Percentiles rank a stretch among this genome's conserved stretches.
These are phyloP conservation scores for Gymnothorax javanicus DNA, from an alignment of 2,797 vertebrate species.

Conservation along the genomic window DNA sequence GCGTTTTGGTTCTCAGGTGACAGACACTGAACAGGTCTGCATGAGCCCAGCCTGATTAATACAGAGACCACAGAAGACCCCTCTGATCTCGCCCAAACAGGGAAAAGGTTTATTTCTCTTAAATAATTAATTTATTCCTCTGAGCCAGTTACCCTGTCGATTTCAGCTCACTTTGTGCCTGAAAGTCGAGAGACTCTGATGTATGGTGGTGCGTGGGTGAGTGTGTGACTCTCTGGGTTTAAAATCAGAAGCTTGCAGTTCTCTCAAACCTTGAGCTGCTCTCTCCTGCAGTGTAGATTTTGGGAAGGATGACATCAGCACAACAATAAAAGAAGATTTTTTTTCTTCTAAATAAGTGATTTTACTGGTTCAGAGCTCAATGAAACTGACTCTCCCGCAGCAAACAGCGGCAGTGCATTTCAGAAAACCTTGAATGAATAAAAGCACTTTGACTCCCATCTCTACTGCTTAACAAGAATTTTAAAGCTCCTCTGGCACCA, in stretches of 20 bases:
- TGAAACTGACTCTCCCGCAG: not conserved
- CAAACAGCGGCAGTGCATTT: too few species aligned
- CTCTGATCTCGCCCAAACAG: not conserved
- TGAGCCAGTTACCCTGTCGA: not conserved
- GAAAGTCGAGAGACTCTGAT: not conserved
- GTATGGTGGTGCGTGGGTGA: not conserved
- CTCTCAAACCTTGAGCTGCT: not conserved
- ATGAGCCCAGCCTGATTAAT: not conserved
- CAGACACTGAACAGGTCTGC: not conserved
- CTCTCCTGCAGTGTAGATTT: not conserved
- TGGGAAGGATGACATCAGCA: not conserved
- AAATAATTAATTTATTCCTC: not conserved
- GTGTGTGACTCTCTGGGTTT: not conserved
- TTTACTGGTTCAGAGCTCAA: not conserved
- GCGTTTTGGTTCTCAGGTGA: not conserved
- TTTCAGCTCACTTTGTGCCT: not conserved
- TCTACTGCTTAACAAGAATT: too few species aligned
- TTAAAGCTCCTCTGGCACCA: too few species aligned
- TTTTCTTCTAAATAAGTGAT: not conserved
- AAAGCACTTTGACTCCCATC: not conserved
- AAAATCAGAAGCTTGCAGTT: not conserved
- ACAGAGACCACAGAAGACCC: not conserved
- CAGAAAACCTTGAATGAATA: not conserved
- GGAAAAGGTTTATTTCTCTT: constrained; percentile 2
- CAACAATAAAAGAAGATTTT: not conserved